Percentiles rank a stretch among this genome's conserved stretches.
These are phyloP conservation scores for Tonatia bakeri DNA, from an alignment of 2,113 vertebrate genomes.

Conservation along the genomic window DNA sequence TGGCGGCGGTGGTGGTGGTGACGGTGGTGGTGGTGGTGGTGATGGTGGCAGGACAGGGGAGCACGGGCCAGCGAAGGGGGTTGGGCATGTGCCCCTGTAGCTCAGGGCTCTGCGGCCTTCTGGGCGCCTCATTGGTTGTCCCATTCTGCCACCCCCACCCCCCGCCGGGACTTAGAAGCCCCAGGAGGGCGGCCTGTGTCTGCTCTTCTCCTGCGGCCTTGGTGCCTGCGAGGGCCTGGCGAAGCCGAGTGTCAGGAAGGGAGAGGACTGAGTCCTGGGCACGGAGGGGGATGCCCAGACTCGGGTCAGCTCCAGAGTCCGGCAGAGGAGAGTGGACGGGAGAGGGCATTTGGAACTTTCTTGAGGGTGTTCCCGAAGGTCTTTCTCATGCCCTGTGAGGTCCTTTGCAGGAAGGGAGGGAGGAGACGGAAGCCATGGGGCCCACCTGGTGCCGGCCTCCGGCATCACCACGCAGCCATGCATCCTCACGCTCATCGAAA, in stretches of 20 bases:
- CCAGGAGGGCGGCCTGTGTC: not conserved
- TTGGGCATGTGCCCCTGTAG: not conserved
- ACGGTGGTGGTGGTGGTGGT: too few relatives aligned
- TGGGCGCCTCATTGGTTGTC: not conserved
- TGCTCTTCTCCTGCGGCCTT: not conserved
- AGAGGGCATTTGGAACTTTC: not conserved
- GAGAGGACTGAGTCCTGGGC: not conserved
- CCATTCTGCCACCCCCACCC: not conserved
- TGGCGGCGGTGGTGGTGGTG: too few relatives aligned
- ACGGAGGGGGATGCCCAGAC: not conserved
- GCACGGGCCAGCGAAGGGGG: too few relatives aligned
- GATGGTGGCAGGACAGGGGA: not conserved
- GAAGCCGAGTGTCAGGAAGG: not conserved
- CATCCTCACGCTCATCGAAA: accelerated
- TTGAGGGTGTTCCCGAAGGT: not conserved
- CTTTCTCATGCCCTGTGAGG: not conserved
- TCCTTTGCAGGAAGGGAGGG: not conserved
- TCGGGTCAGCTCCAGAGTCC: not conserved
- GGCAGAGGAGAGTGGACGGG: accelerated
- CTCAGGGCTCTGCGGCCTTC: not conserved
- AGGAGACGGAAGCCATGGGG: not conserved
- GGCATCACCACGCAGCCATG: not conserved
- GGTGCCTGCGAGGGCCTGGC: not conserved
- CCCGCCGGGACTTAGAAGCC: not conserved
- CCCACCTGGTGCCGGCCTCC: not conserved